These are phyloP conservation scores for Dexiosoma caninum DNA, from an alignment of 2,888 invertebrate species.

Conservation along the genomic window DNA sequence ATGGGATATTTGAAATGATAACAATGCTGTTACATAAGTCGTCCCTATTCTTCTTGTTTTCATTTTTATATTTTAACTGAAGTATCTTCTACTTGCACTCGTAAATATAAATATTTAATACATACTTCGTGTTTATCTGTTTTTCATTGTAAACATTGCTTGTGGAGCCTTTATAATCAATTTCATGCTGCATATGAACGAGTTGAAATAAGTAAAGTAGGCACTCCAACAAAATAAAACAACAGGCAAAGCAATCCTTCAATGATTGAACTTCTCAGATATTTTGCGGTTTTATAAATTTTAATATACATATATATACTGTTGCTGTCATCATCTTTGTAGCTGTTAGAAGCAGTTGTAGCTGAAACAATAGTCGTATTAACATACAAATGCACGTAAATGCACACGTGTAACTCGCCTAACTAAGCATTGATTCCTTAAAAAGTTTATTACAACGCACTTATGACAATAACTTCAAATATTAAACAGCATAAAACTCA, in stretches of 20 bases:
- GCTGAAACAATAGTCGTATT: neutral
- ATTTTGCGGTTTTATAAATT: conserved; percentile 61
- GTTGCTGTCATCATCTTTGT: conserved; percentile 2
- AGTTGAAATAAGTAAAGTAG: conserved; percentile 46
- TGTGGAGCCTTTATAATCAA: conserved; percentile 74
- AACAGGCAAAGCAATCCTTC: conserved; percentile 48
- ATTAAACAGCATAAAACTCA: neutral
- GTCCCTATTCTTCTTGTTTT: conserved; percentile 6
- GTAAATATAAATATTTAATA: neutral
- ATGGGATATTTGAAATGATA: conserved; percentile 13
- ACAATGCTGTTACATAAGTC: neutral
- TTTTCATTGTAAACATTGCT: conserved; percentile 61
- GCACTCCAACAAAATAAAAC: conserved; percentile 49
- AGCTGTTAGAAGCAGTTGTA: neutral
- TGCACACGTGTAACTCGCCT: neutral
- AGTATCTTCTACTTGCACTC: conserved; percentile 26
- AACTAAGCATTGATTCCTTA: neutral
- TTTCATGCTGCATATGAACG: conserved; percentile 65
- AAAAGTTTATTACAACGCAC: neutral
- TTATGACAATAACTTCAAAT: neutral
- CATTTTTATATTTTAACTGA: too few species aligned
- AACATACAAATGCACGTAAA: neutral
- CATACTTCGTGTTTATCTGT: conserved; percentile 6
- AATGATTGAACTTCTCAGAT: conserved; percentile 59
- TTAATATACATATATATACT: neutral